Evolutionary conservation across 2,113 vertebrate genomes (phyloP), one percentile per base, ranked within the genome.

Genomic region (Bos taurus): DNA sequence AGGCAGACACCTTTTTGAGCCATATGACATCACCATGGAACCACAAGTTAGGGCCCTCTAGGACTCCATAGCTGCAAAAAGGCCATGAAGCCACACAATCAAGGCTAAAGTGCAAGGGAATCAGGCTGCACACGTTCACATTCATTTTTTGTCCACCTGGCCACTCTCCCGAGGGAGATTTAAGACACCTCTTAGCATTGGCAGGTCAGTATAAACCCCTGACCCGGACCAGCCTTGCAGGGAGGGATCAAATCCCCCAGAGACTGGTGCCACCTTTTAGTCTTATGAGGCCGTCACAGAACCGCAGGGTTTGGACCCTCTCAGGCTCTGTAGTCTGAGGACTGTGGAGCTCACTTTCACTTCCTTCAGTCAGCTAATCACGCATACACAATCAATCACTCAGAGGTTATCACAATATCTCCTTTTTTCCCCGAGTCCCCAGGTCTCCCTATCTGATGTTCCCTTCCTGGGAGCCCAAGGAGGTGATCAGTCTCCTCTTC

Each of bases 91-190:
- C 64, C 64, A 36, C 64, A 71, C 64, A 71, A 1, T 21, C 0
- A 2, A 71, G 64, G 9, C n/a, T 36, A 36, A 23, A 71, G 9
- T 67, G 64, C 64, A 67, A 67, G 33, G 64, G 33, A 36, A 36
- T 67, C 33, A 67, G 64, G 17, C 33, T 2, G 8, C 16, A 67
- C 64, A 19, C 0, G 2, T 71, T 36, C 9, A 36, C n/a, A 36
- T 71, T 36, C n/a, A 71, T 36, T 36, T 71, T 36, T 71, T 11
- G 4, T 71, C n/a, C 0, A 0, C 9, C 19, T 36, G 64, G 64
- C n/a, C 0, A 0, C 64, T 71, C 17, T 71, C n/a, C 5, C 0
- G 5, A 71, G n/a, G n/a, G n/a, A 71, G 64, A 21, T 71, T 71
- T 36, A 71, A 36, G n/a, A 36, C 2, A 36, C 64, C n/a, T 71